These are phyloP conservation scores for Lutjanus campechanus DNA, from an alignment of 2,797 vertebrate genomes.

Conservation along the genomic window DNA sequence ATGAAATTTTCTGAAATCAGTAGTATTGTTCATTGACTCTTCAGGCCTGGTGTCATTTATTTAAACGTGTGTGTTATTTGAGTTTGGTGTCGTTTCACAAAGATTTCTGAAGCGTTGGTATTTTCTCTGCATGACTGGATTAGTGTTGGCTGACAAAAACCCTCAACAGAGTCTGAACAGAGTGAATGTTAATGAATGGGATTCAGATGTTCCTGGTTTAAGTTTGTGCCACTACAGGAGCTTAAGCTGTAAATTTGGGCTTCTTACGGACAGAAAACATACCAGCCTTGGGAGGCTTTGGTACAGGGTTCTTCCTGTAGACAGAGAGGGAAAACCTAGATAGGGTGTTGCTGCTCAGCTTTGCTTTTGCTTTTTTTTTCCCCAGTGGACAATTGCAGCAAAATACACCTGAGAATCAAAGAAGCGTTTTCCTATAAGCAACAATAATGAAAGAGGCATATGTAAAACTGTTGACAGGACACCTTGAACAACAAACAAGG, in stretches of 20 bases:
- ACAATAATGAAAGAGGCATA: no score
- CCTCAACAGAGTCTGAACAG: neutral
- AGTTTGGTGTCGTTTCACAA: neutral
- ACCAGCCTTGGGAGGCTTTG: neutral
- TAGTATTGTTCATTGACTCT: constrained; percentile 3
- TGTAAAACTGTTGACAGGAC: no score
- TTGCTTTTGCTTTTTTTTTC: no score
- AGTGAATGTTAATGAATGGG: neutral
- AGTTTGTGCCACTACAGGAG: neutral
- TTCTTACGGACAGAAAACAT: neutral
- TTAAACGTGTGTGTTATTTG: constrained; percentile 1
- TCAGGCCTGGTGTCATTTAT: constrained; percentile 6
- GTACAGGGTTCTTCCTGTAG: no score
- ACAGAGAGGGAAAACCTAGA: no score
- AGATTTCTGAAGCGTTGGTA: neutral
- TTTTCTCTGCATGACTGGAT: constrained; percentile 22
- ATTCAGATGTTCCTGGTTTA: neutral
- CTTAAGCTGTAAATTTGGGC: neutral
- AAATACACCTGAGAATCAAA: no score
- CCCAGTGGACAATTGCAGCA: no score
- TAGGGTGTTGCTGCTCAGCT: no score
- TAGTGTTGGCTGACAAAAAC: constrained; percentile 21
- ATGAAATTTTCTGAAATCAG: constrained; percentile 46
- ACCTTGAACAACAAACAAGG: no score
- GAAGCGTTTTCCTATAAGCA: no score